Percentiles rank a stretch among this genome's conserved stretches.
Conservation (phyloP, 2,888 invertebrate genomes). For the Allygus modestus region DNA sequence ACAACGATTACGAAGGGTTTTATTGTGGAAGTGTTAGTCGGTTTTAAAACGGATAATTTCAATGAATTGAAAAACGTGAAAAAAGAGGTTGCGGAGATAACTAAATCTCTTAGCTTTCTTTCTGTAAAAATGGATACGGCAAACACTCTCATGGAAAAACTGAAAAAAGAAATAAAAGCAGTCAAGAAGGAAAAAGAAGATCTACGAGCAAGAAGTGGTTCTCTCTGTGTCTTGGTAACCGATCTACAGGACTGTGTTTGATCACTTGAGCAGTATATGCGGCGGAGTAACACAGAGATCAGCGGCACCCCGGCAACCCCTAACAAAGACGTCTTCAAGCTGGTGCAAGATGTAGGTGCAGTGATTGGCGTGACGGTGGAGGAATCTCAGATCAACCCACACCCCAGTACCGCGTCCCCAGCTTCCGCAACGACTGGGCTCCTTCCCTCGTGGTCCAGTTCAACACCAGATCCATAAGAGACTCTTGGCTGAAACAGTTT, state of each 20-base stretch:
- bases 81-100: slow-evolving; percentile 1
- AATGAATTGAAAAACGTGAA: slow-evolving; percentile 10
- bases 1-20: slow-evolving; percentile 30
- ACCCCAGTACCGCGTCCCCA: slow-evolving; percentile 34
- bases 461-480: slow-evolving; percentile 23
- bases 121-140: not conserved
- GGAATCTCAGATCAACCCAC: slow-evolving; percentile 34
- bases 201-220: not conserved
- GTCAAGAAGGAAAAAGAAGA: slow-evolving; percentile 44
- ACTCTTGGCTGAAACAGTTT: slow-evolving; percentile 33
- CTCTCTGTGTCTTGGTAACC: not conserved
- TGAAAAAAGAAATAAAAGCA: slow-evolving; percentile 16
- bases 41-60: slow-evolving; percentile 40
- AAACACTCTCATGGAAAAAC: not conserved
- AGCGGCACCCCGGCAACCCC: slow-evolving; percentile 51
- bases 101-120: not conserved
- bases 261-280: slow-evolving; percentile 43
- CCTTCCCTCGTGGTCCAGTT: slow-evolving; percentile 56
- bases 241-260: slow-evolving; percentile 37
- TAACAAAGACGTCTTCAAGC: not conserved
- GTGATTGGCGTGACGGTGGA: slow-evolving; percentile 19
- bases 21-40: slow-evolving; percentile 7
- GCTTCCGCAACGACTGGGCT: slow-evolving; percentile 34
- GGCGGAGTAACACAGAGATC: slow-evolving; percentile 35
- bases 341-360: slow-evolving; percentile 52